These are phyloP conservation scores for Carassius auratus DNA, from an alignment of 2,113 vertebrate species.

Conservation along the genomic window DNA sequence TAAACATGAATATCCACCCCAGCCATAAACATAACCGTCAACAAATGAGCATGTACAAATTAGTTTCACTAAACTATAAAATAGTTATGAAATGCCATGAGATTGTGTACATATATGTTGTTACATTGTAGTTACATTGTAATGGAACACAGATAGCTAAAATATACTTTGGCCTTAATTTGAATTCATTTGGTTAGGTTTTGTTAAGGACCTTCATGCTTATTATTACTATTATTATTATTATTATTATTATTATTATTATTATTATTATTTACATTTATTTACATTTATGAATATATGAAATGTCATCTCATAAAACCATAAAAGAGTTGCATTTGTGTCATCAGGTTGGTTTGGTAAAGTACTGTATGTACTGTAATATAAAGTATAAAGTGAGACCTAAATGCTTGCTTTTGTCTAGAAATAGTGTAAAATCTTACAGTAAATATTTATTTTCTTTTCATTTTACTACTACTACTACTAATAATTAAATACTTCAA, in stretches of 20 bases:
- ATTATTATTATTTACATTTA: too few relatives aligned
- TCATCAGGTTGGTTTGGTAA: not conserved
- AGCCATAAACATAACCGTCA: not conserved
- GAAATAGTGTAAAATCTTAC: not conserved
- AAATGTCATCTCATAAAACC: not conserved
- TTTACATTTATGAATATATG: not conserved
- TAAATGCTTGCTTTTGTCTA: not conserved
- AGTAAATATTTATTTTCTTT: too few relatives aligned
- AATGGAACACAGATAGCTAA: not conserved
- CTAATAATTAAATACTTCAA: too few relatives aligned
- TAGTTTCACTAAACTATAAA: not conserved
- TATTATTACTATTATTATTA: too few relatives aligned
- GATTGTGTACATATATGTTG: not conserved
- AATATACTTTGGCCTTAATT: not conserved
- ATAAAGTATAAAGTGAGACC: not conserved
- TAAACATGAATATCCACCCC: not conserved
- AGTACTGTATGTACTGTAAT: too few relatives aligned
- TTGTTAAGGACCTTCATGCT: not conserved
- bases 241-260: too few relatives aligned
- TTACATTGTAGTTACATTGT: not conserved
- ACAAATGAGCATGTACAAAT: not conserved
- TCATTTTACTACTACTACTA: too few relatives aligned
- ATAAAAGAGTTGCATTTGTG: not conserved
- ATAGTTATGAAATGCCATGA: not conserved
- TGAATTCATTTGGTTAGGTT: not conserved